Conservation (phyloP, 2,113 vertebrate genomes). For the Oreochromis tanganicae region DNA sequence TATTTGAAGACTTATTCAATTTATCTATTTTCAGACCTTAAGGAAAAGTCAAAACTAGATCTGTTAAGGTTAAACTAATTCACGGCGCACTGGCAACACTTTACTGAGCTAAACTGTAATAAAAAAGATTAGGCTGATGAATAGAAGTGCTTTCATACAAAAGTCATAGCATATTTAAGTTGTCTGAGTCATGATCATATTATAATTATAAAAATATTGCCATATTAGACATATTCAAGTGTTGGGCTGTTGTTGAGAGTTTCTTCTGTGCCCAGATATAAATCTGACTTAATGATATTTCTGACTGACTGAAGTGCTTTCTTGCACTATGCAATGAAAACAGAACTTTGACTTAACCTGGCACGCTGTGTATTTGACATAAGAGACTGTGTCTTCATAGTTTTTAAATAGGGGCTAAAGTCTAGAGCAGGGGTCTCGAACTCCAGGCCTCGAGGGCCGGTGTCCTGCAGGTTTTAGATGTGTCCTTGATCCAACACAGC, state of each 20-base stretch:
- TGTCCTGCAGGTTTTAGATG: too few species aligned
- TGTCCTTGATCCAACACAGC: too few species aligned
- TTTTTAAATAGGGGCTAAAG: background rate
- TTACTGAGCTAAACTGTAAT: background rate
- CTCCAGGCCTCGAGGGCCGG: too few species aligned
- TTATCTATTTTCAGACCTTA: background rate
- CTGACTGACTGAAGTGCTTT: accelerated
- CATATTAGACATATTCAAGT: background rate
- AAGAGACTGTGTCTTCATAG: background rate
- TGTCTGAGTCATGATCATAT: background rate
- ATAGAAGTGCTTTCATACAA: background rate
- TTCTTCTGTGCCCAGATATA: background rate
- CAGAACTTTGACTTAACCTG: background rate
- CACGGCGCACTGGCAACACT: background rate
- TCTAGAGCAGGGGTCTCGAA: too few species aligned
- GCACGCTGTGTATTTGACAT: background rate
- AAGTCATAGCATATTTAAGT: background rate
- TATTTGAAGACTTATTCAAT: background rate
- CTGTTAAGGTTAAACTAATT: background rate
- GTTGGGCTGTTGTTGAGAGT: background rate
- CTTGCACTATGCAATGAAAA: background rate
- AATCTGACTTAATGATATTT: background rate
- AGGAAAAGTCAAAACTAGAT: background rate
- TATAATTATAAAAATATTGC: background rate
- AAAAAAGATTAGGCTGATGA: background rate